Evolutionary conservation across 2,113 vertebrate species (phyloP), one percentile per base, ranked within the genome.

Genomic region (Sapajus apella): DNA sequence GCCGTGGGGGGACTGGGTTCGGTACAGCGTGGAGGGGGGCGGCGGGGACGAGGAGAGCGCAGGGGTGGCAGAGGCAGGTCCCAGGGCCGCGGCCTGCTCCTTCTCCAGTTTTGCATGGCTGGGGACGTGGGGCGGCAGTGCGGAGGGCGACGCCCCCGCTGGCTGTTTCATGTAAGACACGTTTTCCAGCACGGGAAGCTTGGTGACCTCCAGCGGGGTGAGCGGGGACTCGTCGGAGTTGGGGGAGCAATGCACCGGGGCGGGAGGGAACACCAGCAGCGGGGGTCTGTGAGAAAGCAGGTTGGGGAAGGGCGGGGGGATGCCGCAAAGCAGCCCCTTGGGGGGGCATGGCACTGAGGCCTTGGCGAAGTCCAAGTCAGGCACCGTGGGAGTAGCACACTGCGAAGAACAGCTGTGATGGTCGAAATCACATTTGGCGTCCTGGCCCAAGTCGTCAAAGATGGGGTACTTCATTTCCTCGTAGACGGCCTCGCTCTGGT

Each of bases 401-500:
- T 99, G 99, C 55, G 99, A 99, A 97, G 99, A 99, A 95, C 99
- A 99, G 61, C 99, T 99, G 90, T 99, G 98, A 80, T 99, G 99
- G 95, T 99, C 99, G 35, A 98, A 97, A 94, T 99, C 98, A 76
- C 97, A 98, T 80, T 98, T 99, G 61, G 98, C 88, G 56, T 99
- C 99, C 93, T 99, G 99, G 93, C 98, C 98, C 75, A 99, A 96
- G 61, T 99, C 99, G 87, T 99, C 99, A 79, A 99, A 98, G 91
- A 99, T 98, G 3, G 99, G 99, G 91, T 99, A 99, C 86, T 99
- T 99, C 99, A 99, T 99, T 98, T 99, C 99, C 97, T 99, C 99
- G 2, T 99, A 99, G 79, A 99, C 99, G 0, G 99, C 99, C 98
- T 99, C 99, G 0, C 98, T 99, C 98, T 99, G 99, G 97, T 99